These are phyloP conservation scores for Teleiodes luculella DNA, from an alignment of 2,888 invertebrate species.

Conservation along the genomic window DNA sequence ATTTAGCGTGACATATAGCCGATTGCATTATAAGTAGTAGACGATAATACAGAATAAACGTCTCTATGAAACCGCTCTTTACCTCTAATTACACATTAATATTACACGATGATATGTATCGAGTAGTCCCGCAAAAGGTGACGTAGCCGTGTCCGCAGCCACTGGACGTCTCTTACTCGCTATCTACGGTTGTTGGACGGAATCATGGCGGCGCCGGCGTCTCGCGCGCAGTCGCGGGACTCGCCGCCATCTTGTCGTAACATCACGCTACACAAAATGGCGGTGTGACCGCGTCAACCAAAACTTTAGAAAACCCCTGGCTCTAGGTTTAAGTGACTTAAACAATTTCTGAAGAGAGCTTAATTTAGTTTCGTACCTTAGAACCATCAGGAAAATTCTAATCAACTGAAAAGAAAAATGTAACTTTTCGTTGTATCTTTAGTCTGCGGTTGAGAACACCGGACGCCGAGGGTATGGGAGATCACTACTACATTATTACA, in stretches of 20 bases:
- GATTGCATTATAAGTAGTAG: constrained; percentile 71
- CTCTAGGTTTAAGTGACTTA: constrained; percentile 27
- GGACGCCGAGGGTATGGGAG: constrained; percentile 73
- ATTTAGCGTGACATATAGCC: constrained; percentile 73
- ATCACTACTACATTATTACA: constrained; percentile 75
- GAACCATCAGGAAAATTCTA: constrained; percentile 38
- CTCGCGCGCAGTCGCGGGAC: constrained; percentile 36
- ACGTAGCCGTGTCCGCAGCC: constrained; percentile 78
- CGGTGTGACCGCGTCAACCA: constrained; percentile 37
- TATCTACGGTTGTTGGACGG: constrained; percentile 79
- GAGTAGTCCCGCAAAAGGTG: constrained; percentile 83
- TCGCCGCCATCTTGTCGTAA: constrained; percentile 28
- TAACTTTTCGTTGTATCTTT: constrained; percentile 72
- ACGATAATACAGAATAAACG: constrained; percentile 77
- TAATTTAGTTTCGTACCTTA: constrained; percentile 36
- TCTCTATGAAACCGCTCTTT: constrained; percentile 78
- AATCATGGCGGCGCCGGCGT: constrained; percentile 74
- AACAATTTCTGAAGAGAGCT: constrained; percentile 38
- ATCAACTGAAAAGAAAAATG: constrained; percentile 54
- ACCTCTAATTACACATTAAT: constrained; percentile 78
- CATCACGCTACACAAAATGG: constrained; percentile 34
- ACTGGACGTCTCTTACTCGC: constrained; percentile 79
- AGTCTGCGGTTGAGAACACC: constrained; percentile 52
- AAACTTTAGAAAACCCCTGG: constrained; percentile 36
- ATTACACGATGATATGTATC: constrained; percentile 85